Evolutionary conservation across 2,888 invertebrate genomes (phyloP), one percentile per base, ranked within the genome.

Genomic region (Bellardia pandia): DNA sequence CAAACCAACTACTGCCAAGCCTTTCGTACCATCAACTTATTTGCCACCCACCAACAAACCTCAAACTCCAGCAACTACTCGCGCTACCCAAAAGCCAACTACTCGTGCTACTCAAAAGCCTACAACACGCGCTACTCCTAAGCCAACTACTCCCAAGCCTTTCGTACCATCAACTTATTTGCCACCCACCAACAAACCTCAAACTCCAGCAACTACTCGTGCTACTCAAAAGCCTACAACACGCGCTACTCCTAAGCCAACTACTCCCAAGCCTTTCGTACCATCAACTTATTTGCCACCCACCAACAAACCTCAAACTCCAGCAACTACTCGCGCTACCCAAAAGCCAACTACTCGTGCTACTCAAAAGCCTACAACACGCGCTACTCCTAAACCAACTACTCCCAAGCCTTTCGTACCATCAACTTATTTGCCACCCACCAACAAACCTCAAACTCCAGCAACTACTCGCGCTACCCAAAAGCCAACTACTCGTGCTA

Each of bases 401-500:
- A 88, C 87, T 16, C 89, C 89, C 37, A 66, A 68, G 8, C 88
- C 90, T 0, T 89, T 80, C 7, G n/a, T 87, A 51, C 90, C 90
- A 0, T 23, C 68, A 48, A 81, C 81, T 14, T 88, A 89, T 23
- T 88, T 83, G 33, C 88, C 89, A 60, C 87, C 89, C 8, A 89
- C 89, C 7, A 82, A 90, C 16, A 90, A 89, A 74, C 90, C 91
- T 53, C 88, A 86, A n/a, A 80, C 90, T n/a, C 68, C 78, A 9
- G 51, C 30, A 88, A 33, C 91, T 90, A 85, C 92, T 90, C 14
- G 86, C 79, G 74, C 90, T 60, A 62, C 83, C 30, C 66, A 51
- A 11, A 56, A 42, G 23, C 30, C 74, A 4, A 76, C 79, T 23
- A 76, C 76, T 0, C 75, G 75, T 37, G 75, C 62, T 51, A 62